phyloP scores from a whole-genome alignment of 1,140 invertebrate species.

The Nylanderia fulva region DNA sequence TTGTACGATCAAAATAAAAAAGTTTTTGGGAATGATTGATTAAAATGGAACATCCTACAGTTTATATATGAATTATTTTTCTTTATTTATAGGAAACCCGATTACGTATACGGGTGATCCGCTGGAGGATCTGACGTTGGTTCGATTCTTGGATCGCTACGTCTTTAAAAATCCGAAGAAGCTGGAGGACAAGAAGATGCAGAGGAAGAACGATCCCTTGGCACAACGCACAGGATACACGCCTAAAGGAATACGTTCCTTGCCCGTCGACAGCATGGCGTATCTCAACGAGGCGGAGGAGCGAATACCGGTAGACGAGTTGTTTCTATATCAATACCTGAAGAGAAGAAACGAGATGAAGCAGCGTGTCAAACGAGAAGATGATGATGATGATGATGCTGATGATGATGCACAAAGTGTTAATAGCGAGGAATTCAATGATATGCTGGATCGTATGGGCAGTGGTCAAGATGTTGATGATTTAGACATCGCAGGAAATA shows the following conservation, averaged over 20 bases:
- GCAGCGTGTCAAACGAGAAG: constrained; percentile 78
- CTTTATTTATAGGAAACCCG: constrained; percentile 86
- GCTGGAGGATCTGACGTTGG: constrained; percentile 95
- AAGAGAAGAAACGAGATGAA: constrained; percentile 74
- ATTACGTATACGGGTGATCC: constrained; percentile 97
- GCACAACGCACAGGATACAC: constrained; percentile 87
- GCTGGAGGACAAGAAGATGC: constrained; percentile 80
- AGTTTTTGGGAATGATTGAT: no score
- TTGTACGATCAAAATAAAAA: no score
- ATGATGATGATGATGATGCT: constrained; percentile 86
- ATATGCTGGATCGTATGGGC: constrained; percentile 90
- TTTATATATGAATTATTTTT: constrained; percentile 61
- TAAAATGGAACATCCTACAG: no score
- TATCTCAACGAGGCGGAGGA: constrained; percentile 90
- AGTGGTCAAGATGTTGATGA: constrained; percentile 87
- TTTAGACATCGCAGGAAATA: constrained; percentile 86
- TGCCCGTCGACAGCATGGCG: constrained; percentile 89
- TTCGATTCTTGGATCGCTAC: constrained; percentile 97
- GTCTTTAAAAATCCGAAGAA: constrained; percentile 98
- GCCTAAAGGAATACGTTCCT: constrained; percentile 87
- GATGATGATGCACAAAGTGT: constrained; percentile 92
- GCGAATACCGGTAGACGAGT: constrained; percentile 93
- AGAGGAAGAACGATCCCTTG: constrained; percentile 80
- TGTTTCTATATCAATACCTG: constrained; percentile 91
- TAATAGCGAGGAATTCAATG: constrained; percentile 95